Evolutionary conservation across 1,140 invertebrate genomes (phyloP).

Genomic region (Aradophagus sp.): DNA sequence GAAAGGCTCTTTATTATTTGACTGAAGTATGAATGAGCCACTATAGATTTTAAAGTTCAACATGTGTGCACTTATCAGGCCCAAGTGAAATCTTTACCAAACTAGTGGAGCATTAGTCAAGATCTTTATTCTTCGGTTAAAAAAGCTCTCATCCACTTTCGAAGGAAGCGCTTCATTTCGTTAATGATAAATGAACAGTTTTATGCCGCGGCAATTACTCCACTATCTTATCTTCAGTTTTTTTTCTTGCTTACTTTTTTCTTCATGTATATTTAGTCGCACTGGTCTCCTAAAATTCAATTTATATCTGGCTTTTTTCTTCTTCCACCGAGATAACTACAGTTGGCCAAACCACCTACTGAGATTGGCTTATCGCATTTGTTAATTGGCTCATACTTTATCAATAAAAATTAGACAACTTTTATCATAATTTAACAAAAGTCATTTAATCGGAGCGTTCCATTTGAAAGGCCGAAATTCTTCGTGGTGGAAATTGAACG

Average conservation of each 20-base stretch:
- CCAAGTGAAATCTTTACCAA: constrained; percentile 29
- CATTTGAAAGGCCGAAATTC: too few species aligned
- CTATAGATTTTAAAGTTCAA: constrained; percentile 42
- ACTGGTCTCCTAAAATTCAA: constrained; percentile 9
- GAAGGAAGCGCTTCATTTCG: constrained; percentile 35
- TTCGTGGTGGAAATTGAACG: too few species aligned
- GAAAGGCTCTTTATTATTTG: constrained; percentile 34
- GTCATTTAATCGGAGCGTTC: too few species aligned
- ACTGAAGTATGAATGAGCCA: constrained; percentile 30
- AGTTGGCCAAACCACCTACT: too few species aligned
- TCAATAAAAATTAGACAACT: too few species aligned
- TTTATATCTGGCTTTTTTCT: background rate
- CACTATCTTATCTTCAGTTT: constrained; percentile 27
- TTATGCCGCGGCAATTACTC: background rate
- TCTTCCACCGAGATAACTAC: too few species aligned
- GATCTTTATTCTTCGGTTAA: constrained; percentile 9
- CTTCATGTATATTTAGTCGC: constrained; percentile 10
- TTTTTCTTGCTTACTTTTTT: constrained; percentile 7
- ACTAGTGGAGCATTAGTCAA: constrained; percentile 22
- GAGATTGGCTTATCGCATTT: too few species aligned
- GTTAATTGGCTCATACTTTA: too few species aligned
- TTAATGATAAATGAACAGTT: constrained; percentile 24
- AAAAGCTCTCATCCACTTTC: constrained; percentile 29
- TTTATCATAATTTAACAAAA: too few species aligned
- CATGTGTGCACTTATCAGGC: constrained; percentile 45